Evolutionary conservation across 2,888 invertebrate species (phyloP).

Genomic region (Beris morrisii): DNA sequence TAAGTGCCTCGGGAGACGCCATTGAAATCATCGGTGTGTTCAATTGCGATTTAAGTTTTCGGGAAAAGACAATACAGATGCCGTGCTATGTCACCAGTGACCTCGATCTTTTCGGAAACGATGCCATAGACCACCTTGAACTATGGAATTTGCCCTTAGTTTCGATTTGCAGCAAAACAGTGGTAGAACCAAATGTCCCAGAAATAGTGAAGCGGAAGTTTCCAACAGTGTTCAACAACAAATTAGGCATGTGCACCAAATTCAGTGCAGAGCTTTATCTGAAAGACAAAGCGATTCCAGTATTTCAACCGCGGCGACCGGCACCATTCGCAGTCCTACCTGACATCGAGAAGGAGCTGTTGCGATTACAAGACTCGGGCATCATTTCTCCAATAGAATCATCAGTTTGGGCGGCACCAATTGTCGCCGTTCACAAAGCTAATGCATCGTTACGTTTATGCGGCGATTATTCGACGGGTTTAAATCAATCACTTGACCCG

Average conservation of each 20-base stretch:
- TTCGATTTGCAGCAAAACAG: neutral
- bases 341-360: neutral
- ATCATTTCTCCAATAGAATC: neutral
- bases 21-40: neutral
- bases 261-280: slow-evolving; percentile 3
- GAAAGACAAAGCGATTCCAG: slow-evolving; percentile 2
- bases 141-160: neutral
- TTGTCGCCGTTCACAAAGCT: slow-evolving; percentile 38
- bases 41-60: neutral
- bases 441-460: slow-evolving; percentile 40
- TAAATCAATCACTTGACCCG: slow-evolving; percentile 39
- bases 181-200: neutral
- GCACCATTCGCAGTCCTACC: slow-evolving; percentile 24
- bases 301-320: slow-evolving; percentile 33
- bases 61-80: neutral
- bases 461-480: slow-evolving; percentile 41
- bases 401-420: slow-evolving; percentile 39
- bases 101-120: slow-evolving; percentile 3
- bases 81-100: slow-evolving; percentile 1
- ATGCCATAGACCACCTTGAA: neutral
- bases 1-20: neutral
- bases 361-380: neutral
- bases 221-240: neutral
- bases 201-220: neutral
- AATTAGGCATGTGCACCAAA: slow-evolving; percentile 2